Conservation (phyloP, 2,797 vertebrate species). For the Antrozous pallidus region DNA sequence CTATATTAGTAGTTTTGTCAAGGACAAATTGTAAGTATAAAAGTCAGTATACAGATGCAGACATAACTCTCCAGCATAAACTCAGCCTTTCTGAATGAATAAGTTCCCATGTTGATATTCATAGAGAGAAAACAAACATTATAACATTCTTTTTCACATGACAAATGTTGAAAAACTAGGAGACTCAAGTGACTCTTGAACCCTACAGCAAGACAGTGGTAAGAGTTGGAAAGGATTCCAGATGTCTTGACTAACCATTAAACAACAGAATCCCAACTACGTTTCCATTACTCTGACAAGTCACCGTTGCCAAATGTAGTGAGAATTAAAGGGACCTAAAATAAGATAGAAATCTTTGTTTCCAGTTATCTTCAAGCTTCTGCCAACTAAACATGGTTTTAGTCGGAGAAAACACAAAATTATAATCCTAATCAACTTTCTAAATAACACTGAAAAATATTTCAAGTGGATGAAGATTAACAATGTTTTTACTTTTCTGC, state of each 20-base stretch:
- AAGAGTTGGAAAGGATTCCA: constrained; percentile 30
- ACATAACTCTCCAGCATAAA: neutral
- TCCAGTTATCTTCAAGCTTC: neutral
- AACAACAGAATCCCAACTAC: neutral
- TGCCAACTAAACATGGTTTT: neutral
- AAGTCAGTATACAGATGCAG: neutral
- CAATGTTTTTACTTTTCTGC: constrained; percentile 9
- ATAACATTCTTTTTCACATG: neutral
- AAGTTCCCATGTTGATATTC: neutral
- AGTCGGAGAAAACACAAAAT: constrained; percentile 21
- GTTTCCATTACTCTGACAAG: neutral
- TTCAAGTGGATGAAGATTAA: constrained; percentile 27
- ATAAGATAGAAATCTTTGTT: neutral
- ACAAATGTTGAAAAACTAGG: neutral
- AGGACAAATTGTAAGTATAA: neutral
- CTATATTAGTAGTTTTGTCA: neutral
- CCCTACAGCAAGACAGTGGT: neutral
- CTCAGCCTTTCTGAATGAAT: constrained; percentile 13
- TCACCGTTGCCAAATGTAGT: constrained; percentile 16
- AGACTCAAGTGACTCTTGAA: neutral
- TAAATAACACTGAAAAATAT: constrained; percentile 16
- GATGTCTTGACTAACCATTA: neutral
- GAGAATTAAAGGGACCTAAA: constrained; percentile 33
- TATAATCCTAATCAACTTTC: constrained; percentile 18
- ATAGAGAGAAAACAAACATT: neutral